phyloP scores from a whole-genome alignment of 1,140 invertebrate species.

The Anadara kagoshimensis region DNA sequence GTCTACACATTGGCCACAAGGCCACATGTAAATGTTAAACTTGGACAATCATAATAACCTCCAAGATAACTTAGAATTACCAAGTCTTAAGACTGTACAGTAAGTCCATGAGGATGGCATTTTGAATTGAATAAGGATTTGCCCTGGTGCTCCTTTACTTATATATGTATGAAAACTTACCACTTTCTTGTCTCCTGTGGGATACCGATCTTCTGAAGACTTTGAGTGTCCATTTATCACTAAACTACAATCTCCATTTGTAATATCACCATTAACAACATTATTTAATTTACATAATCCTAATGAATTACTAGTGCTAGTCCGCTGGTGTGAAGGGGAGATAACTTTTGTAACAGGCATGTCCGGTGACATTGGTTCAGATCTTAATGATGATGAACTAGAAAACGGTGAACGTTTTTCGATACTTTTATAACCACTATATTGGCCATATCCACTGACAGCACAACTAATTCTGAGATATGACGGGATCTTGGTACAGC shows the following conservation, averaged over 20 bases:
- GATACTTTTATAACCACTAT: conserved; percentile 53
- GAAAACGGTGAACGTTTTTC: conserved; percentile 59
- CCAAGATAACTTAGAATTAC: too few species aligned
- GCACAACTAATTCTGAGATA: conserved; percentile 64
- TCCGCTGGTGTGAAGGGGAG: conserved; percentile 32
- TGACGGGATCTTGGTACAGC: conserved; percentile 51
- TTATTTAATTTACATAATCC: conserved; percentile 37
- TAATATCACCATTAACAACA: conserved; percentile 26
- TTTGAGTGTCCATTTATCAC: conserved; percentile 25
- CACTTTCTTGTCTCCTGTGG: conserved; percentile 37
- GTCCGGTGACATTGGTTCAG: conserved; percentile 48
- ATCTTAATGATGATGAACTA: conserved; percentile 56
- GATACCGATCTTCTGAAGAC: conserved; percentile 16
- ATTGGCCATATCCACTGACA: conserved; percentile 63
- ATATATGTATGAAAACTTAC: too few species aligned
- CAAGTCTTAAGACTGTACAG: too few species aligned
- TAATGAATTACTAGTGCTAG: conserved; percentile 34
- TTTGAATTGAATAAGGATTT: too few species aligned
- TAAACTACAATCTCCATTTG: conserved; percentile 15
- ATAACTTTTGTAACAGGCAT: conserved; percentile 49
- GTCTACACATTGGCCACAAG: too few species aligned
- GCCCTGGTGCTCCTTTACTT: too few species aligned
- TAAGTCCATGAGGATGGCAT: too few species aligned
- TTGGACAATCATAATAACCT: too few species aligned
- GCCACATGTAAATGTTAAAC: too few species aligned